These are phyloP conservation scores for Muscidifurax raptorellus DNA, from an alignment of 1,140 invertebrate genomes.

Conservation along the genomic window DNA sequence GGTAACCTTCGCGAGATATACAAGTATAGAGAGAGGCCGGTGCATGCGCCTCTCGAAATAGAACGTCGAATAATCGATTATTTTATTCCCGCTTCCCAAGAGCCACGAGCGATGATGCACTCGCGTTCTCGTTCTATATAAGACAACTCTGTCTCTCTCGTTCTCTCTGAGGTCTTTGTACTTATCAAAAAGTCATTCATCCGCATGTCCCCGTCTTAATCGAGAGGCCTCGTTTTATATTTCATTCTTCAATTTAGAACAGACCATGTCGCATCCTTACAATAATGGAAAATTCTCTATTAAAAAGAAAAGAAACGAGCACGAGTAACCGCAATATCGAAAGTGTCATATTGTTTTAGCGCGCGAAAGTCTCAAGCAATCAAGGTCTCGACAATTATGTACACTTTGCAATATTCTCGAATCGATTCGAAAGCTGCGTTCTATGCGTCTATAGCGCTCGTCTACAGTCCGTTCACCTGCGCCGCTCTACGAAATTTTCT, in stretches of 20 bases:
- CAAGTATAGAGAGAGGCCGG: background rate
- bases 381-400: background rate
- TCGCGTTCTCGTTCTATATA: no score
- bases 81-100: conserved; percentile 54
- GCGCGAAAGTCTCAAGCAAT: background rate
- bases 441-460: no score
- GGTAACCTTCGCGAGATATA: conserved; percentile 14
- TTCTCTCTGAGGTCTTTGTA: background rate
- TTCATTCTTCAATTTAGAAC: background rate
- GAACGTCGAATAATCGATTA: conserved; percentile 59
- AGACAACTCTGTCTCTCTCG: no score
- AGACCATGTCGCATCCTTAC: no score
- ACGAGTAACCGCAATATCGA: background rate
- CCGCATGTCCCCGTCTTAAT: background rate
- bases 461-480: background rate
- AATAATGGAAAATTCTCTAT: no score
- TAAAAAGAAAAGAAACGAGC: background rate
- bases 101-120: background rate
- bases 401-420: background rate
- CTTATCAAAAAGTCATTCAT: background rate
- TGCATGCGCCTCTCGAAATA: conserved; percentile 56
- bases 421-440: background rate
- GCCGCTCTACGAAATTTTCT: background rate
- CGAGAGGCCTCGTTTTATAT: background rate
- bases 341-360: background rate